A percentile compares a stretch with the other conserved stretches of the same genome.
Conservation (phyloP, 2,888 invertebrate genomes). For the Papilio protenor region DNA sequence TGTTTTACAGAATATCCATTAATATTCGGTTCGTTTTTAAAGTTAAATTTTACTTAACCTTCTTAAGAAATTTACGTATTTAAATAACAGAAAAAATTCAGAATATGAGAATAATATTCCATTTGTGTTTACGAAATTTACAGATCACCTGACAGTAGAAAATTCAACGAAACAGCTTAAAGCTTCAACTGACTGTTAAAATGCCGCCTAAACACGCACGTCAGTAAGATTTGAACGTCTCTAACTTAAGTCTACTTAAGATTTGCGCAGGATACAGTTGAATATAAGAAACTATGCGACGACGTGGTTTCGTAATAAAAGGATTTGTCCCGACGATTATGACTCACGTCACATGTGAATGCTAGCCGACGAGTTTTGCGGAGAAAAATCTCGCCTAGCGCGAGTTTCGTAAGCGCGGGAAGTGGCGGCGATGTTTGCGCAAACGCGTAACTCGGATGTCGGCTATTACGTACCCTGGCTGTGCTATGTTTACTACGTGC, state of each 20-base stretch:
- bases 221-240: no score
- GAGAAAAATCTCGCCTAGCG: constrained; percentile 65
- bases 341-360: constrained; percentile 57
- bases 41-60: no score
- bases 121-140: no score
- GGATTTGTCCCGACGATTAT: constrained; percentile 48
- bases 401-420: constrained; percentile 64
- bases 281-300: constrained; percentile 17
- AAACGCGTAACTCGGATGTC: constrained; percentile 74
- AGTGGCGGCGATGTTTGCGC: constrained; percentile 53
- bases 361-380: constrained; percentile 58
- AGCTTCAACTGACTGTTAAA: no score
- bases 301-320: constrained; percentile 47
- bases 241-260: background rate
- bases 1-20: no score
- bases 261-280: background rate
- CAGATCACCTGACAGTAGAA: no score
- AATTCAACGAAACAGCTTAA: no score
- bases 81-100: no score
- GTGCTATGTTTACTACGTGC: constrained; percentile 48
- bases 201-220: no score
- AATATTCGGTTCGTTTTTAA: no score
- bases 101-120: no score
- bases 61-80: no score
- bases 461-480: constrained; percentile 63